A percentile compares a stretch with the other conserved stretches of the same genome.
These are phyloP conservation scores for Spongilla lacustris DNA, from an alignment of 37 sponge, comb jelly and placozoan species.

Conservation along the genomic window DNA sequence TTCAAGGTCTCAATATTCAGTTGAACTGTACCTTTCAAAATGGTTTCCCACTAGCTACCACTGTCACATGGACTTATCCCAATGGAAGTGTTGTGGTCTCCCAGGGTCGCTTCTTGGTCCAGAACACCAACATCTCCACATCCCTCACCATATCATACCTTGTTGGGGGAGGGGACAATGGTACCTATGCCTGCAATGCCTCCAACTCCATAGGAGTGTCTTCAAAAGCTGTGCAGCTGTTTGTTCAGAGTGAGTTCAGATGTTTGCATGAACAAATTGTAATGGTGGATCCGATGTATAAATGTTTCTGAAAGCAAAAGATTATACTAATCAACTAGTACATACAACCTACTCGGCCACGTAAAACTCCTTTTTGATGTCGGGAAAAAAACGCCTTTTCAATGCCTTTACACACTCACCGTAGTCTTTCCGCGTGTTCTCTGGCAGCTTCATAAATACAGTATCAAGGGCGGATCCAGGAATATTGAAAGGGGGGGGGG, in stretches of 20 bases:
- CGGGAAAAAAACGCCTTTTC: no score
- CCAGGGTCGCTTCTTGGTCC: not conserved
- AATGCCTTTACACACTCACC: no score
- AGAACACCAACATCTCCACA: not conserved
- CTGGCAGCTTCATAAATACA: no score
- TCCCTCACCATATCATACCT: not conserved
- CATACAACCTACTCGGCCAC: no score
- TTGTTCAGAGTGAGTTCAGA: not conserved
- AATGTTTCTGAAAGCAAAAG: no score
- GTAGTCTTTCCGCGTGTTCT: no score
- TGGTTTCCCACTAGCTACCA: constrained; percentile 25
- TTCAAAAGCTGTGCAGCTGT: not conserved
- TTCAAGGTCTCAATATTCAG: not conserved
- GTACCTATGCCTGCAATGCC: not conserved
- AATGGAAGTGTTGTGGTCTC: constrained; percentile 6
- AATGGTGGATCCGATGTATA: no score
- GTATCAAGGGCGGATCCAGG: no score
- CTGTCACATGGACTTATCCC: constrained; percentile 30
- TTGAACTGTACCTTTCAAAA: constrained; percentile 28
- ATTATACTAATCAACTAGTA: no score
- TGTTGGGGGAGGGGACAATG: not conserved
- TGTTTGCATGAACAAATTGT: no score
- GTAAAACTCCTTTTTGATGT: no score
- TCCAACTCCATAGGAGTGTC: not conserved
- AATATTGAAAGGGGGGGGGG: no score